Base-by-base conservation (phyloP, 2,888 invertebrate species). In the Cephus nigrinus region DNA sequence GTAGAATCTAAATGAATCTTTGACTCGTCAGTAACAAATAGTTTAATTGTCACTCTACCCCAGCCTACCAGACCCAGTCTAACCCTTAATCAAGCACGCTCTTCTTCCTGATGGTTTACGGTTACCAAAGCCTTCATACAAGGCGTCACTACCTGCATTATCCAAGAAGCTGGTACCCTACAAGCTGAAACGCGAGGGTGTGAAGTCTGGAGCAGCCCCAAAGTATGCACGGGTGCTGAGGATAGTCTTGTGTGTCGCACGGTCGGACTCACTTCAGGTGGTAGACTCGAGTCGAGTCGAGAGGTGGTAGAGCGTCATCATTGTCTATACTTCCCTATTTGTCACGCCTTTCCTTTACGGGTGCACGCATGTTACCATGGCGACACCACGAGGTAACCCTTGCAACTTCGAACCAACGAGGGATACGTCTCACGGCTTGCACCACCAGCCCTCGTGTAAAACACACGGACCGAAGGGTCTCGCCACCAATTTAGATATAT, bases 321-420 rank as follows among this genome's bases (percentile, higher is more conserved):
- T 89, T 88, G 88, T 88, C 88, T 88, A 88, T 88, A 86, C 87
- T 87, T 86, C 85, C 85, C 86, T 84, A 85, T 88, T 88, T 89
- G 87, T 89, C 89, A 88, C 88, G 88, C 88, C 86, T 88, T 79
- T 69, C 72, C 74, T 40, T 84, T 82, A 82, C 83, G 84, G 82
- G 81, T 82, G 83, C 78, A 82, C 84, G 83, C 84, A 84, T 80
- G 85, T 84, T 85, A 81, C 86, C 88, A 84, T 84, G 84, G 80
- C 84, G 81, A 85, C 80, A 82, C 82, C 71, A 71, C 71, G 71
- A 71, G 71, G 80, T 74, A 74, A 15, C 74, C 74, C 74, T 74
- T 74, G 34, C 35, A 74, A 36, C 31, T 31, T 31, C 55, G 23
- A 55, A 55, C 23, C 55, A 23, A 55, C 55, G 55, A 55, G 55